phyloP scores from a whole-genome alignment of 2,797 vertebrate genomes.

The Sebastes hubbsi region DNA sequence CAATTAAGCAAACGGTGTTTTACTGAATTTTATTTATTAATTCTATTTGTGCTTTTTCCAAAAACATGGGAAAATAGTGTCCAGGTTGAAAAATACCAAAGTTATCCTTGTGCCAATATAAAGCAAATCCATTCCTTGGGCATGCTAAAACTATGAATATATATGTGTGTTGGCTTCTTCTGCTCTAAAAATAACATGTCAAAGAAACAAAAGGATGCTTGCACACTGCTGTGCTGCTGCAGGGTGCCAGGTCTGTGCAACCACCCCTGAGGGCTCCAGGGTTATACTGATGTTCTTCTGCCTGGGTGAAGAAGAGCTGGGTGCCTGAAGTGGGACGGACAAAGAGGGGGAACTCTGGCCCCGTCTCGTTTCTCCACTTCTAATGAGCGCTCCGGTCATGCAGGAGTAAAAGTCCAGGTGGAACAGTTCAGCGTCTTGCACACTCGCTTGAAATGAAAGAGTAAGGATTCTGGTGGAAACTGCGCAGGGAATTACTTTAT shows the following conservation, averaged over 20 bases:
- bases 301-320: constrained; percentile 42
- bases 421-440: constrained; percentile 41
- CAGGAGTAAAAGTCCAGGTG: constrained; percentile 69
- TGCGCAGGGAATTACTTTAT: constrained; percentile 31
- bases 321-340: constrained; percentile 75
- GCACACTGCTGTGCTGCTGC: background rate
- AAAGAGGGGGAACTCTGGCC: constrained; percentile 60
- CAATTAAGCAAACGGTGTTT: too few species aligned
- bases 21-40: too few species aligned
- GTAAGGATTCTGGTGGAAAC: background rate
- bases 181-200: background rate
- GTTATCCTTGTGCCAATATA: background rate
- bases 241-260: constrained; percentile 28
- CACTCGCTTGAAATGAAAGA: constrained; percentile 31
- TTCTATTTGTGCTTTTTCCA: too few species aligned
- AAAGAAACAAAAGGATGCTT: constrained; percentile 20
- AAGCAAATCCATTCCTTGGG: background rate
- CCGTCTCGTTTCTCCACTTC: constrained; percentile 69
- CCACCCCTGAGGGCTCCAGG: constrained; percentile 30
- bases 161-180: background rate
- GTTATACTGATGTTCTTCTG: constrained; percentile 43
- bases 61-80: too few species aligned
- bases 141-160: background rate
- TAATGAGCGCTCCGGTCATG: constrained; percentile 72
- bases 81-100: too few species aligned